Evolutionary conservation across 1,140 invertebrate genomes (phyloP).

Genomic region (Proctacanthus coquilletti): DNA sequence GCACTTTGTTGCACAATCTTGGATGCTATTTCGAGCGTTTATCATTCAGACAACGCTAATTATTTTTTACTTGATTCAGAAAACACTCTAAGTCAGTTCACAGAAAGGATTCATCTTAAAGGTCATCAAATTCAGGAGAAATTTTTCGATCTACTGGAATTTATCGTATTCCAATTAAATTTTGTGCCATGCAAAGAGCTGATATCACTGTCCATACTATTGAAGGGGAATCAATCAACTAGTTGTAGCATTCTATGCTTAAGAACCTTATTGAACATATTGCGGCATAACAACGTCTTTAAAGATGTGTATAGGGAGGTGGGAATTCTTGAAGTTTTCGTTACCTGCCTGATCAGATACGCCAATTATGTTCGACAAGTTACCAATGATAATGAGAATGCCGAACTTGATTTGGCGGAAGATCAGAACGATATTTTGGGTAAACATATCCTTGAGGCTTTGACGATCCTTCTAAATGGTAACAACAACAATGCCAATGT

Average conservation of each 20-base stretch:
- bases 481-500: constrained; percentile 82
- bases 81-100: constrained; percentile 89
- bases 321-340: constrained; percentile 91
- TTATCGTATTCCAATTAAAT: constrained; percentile 91
- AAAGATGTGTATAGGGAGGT: constrained; percentile 98
- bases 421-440: constrained; percentile 61
- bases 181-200: constrained; percentile 98
- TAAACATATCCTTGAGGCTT: constrained; percentile 69
- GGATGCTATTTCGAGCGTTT: constrained; percentile 91
- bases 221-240: constrained; percentile 69
- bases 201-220: constrained; percentile 83
- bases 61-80: constrained; percentile 97
- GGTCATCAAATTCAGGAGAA: constrained; percentile 85
- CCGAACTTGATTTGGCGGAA: constrained; percentile 12
- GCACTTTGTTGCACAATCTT: constrained; percentile 78
- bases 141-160: constrained; percentile 90
- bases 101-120: constrained; percentile 87
- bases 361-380: constrained; percentile 37
- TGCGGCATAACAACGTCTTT: constrained; percentile 80
- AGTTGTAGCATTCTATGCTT: constrained; percentile 76
- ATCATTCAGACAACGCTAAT: constrained; percentile 95
- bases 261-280: constrained; percentile 73
- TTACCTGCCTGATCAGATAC: constrained; percentile 81
- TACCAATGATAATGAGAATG: constrained; percentile 19
- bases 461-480: constrained; percentile 59